Evolutionary conservation across 2,797 vertebrate species (phyloP).

Genomic region (Rhabdophis nuchalis): DNA sequence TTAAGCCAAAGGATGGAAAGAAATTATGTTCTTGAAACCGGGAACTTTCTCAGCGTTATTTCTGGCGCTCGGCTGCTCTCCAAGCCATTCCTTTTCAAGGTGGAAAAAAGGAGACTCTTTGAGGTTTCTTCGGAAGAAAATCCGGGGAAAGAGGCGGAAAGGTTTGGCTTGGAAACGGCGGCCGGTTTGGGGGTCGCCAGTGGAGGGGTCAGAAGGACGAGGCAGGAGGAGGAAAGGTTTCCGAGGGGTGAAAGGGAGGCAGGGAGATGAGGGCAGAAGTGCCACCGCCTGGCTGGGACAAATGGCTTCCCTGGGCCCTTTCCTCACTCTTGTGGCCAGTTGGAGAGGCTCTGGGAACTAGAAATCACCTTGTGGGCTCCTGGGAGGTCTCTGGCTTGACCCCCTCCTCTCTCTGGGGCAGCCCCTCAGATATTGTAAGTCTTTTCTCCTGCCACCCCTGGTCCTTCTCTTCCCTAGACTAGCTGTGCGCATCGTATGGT

Average conservation of each 20-base stretch:
- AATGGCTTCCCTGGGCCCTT: background rate
- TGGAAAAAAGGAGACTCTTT: slow-evolving; percentile 11
- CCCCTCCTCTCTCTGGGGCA: too few species aligned
- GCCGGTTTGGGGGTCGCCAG: background rate
- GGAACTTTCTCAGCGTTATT: slow-evolving; percentile 51
- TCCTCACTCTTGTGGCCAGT: background rate
- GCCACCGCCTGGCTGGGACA: background rate
- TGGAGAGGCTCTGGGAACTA: background rate
- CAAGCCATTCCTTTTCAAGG: background rate
- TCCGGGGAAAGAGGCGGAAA: slow-evolving; percentile 10
- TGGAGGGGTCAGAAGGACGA: background rate
- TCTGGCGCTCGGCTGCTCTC: slow-evolving; percentile 35
- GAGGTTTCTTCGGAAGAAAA: slow-evolving; percentile 10
- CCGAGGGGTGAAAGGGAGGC: background rate
- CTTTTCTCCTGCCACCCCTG: too few species aligned
- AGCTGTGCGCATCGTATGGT: too few species aligned
- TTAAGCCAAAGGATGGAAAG: slow-evolving; percentile 50
- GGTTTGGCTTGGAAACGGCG: background rate
- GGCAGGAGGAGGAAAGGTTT: too few species aligned
- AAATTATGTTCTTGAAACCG: slow-evolving; percentile 53
- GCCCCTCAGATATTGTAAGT: too few species aligned
- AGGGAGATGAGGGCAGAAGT: background rate
- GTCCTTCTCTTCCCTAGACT: too few species aligned
- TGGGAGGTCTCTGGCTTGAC: background rate
- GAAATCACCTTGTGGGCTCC: too few species aligned